phyloP scores from a whole-genome alignment of 2,888 invertebrate genomes.

The Oeneis ivallda region DNA sequence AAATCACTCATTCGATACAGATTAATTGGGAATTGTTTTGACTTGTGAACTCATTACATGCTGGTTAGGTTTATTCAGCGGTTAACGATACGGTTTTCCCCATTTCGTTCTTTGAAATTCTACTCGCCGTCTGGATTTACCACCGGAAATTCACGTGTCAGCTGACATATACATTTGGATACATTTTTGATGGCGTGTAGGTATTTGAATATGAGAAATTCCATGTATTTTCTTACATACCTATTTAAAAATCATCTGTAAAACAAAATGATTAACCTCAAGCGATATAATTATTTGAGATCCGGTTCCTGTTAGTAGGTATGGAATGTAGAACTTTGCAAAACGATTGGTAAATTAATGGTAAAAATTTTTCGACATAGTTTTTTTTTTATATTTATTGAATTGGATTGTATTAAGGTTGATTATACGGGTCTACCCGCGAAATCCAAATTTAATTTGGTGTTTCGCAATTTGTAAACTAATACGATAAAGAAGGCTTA shows the following conservation, averaged over 20 bases:
- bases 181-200: slow-evolving; percentile 2
- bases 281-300: no score
- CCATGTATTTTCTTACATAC: slow-evolving; percentile 13
- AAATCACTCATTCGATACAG: slow-evolving; percentile 1
- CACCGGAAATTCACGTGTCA: slow-evolving; percentile 7
- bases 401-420: no score
- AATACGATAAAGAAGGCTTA: no score
- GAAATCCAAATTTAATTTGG: no score
- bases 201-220: slow-evolving; percentile 8
- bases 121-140: slow-evolving; percentile 10
- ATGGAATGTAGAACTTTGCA: background rate
- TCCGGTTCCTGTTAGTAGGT: no score
- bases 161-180: slow-evolving; percentile 5
- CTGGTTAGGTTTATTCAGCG: background rate
- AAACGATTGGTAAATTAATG: background rate
- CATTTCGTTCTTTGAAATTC: slow-evolving; percentile 10
- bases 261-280: slow-evolving; percentile 1
- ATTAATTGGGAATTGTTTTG: slow-evolving; percentile 2
- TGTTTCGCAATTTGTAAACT: no score
- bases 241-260: slow-evolving; percentile 9
- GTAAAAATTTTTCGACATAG: background rate
- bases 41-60: background rate
- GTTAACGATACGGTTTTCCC: background rate
- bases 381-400: background rate
- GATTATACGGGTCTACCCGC: no score